These are phyloP conservation scores for Ceratitis capitata DNA, from an alignment of 1,140 invertebrate genomes.

Conservation along the genomic window DNA sequence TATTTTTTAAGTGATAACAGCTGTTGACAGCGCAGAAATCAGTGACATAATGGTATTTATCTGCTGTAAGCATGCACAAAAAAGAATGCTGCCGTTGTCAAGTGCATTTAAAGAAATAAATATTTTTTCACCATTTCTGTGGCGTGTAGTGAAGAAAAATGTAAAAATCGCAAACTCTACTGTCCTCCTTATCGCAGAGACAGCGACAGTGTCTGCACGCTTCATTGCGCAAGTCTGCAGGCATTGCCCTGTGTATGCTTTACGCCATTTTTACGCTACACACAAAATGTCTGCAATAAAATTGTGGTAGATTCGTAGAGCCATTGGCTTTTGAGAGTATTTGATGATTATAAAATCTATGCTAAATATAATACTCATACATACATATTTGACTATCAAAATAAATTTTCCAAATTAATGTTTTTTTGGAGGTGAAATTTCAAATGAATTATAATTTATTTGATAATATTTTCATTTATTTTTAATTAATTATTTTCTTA, in stretches of 20 bases:
- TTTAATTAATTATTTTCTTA: too few species aligned
- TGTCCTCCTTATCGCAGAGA: background rate
- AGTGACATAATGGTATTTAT: background rate
- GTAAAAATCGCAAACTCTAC: background rate
- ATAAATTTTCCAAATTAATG: too few species aligned
- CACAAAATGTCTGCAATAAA: background rate
- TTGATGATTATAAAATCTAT: too few species aligned
- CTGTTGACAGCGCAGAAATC: background rate
- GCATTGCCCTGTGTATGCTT: background rate
- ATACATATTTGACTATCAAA: too few species aligned
- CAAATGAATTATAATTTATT: too few species aligned
- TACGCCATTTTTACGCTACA: background rate
- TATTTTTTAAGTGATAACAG: background rate
- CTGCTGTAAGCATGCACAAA: background rate
- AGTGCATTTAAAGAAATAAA: too few species aligned
- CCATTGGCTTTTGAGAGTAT: too few species aligned
- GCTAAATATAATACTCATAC: too few species aligned
- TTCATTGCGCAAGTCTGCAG: constrained; percentile 19
- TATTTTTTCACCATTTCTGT: background rate
- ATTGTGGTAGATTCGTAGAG: background rate
- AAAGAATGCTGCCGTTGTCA: background rate
- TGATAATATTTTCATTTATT: too few species aligned
- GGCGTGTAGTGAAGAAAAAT: background rate
- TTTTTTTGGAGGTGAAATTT: too few species aligned
- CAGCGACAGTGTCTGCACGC: background rate